phyloP scores from a whole-genome alignment of 2,888 invertebrate species.

The Linnaemya tessellans region DNA sequence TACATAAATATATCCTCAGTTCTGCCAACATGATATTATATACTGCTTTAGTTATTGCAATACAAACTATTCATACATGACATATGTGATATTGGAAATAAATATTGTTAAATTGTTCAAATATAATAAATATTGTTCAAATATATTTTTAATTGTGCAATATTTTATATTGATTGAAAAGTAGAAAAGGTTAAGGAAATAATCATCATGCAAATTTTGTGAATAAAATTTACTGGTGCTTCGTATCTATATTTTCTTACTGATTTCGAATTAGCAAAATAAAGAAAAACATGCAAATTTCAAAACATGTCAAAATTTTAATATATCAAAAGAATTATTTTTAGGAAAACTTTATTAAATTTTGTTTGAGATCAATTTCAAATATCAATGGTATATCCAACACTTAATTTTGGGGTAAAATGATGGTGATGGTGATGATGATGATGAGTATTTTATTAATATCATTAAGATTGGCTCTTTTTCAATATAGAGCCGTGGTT shows the following conservation, averaged over 20 bases:
- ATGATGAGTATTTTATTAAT: too few relatives aligned
- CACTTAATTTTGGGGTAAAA: constrained; percentile 30
- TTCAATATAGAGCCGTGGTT: too few relatives aligned
- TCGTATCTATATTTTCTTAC: not conserved
- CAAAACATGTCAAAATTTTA: not conserved
- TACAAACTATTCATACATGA: not conserved
- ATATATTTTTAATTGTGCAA: not conserved
- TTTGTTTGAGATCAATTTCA: constrained; percentile 32
- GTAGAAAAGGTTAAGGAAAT: constrained; percentile 7
- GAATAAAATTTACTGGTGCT: constrained; percentile 27
- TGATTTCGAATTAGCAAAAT: constrained; percentile 44
- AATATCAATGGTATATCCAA: constrained; percentile 71
- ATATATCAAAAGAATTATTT: not conserved
- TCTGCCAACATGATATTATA: not conserved
- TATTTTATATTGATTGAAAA: not conserved
- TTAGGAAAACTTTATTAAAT: constrained; percentile 5
- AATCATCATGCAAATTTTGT: constrained; percentile 65
- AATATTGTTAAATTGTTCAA: not conserved
- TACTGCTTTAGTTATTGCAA: not conserved
- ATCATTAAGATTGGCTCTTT: too few relatives aligned
- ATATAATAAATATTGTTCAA: not conserved
- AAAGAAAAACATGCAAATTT: constrained; percentile 45
- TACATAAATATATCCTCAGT: not conserved
- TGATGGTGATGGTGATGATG: not conserved
- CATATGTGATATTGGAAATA: not conserved